A percentile compares a stretch with the other conserved stretches of the same genome.
These are phyloP conservation scores for Drosophila pseudotalamancana DNA, from an alignment of 2,888 invertebrate species.

Conservation along the genomic window DNA sequence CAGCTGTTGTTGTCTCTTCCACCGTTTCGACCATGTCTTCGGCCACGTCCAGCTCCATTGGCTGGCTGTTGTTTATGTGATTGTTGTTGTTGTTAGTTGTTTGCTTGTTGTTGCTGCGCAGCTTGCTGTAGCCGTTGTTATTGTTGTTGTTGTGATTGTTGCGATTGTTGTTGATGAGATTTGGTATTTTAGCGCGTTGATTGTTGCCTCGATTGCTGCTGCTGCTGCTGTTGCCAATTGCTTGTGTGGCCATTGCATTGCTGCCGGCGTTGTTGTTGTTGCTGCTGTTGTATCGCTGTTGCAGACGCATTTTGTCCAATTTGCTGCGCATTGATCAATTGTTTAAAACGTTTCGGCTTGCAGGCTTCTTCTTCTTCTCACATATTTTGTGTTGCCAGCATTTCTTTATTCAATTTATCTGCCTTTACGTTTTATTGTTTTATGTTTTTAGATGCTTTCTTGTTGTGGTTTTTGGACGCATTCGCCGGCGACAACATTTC, in stretches of 20 bases:
- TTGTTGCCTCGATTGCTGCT: slow-evolving; percentile 27
- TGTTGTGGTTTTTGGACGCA: slow-evolving; percentile 14
- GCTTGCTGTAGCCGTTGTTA: slow-evolving; percentile 18
- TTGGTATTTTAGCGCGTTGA: slow-evolving; percentile 43
- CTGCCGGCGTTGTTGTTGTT: slow-evolving; percentile 28
- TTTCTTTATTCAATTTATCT: slow-evolving; percentile 20
- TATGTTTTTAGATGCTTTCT: slow-evolving; percentile 15
- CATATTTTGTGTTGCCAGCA: slow-evolving; percentile 23
- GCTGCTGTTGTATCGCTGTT: slow-evolving; percentile 53
- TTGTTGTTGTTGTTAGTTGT: slow-evolving; percentile 11
- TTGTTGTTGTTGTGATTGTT: slow-evolving; percentile 33
- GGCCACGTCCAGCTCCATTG: slow-evolving; percentile 42
- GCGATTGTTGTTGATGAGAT: slow-evolving; percentile 45
- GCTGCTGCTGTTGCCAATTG: slow-evolving; percentile 30
- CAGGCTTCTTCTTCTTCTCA: too few relatives aligned
- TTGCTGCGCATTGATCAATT: slow-evolving; percentile 35
- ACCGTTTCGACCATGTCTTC: slow-evolving; percentile 45
- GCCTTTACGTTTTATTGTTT: slow-evolving; percentile 10
- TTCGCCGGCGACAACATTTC: slow-evolving; percentile 57
- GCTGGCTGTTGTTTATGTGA: slow-evolving; percentile 10
- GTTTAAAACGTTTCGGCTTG: slow-evolving; percentile 8
- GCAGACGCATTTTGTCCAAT: slow-evolving; percentile 65
- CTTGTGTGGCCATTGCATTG: slow-evolving; percentile 35
- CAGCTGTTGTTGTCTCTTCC: slow-evolving; percentile 63
- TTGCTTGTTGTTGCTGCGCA: slow-evolving; percentile 7